Evolutionary conservation across 2,797 vertebrate species (phyloP).

Genomic region (Netta rufina): DNA sequence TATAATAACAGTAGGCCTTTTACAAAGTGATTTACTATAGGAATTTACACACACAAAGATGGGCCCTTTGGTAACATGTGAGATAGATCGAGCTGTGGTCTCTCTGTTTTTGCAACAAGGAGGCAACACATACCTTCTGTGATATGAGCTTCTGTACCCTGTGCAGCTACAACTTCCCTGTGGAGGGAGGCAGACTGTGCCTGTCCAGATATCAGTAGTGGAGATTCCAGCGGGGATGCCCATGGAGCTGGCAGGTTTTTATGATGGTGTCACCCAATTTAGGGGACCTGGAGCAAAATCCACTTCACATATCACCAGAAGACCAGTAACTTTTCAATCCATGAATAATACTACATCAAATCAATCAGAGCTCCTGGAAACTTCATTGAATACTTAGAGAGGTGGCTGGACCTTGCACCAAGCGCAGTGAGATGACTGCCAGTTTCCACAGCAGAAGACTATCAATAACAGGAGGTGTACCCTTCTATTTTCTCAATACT

Average conservation of each 20-base stretch:
- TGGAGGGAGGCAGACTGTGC: neutral
- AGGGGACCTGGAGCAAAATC: neutral
- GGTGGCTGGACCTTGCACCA: neutral
- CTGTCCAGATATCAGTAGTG: neutral
- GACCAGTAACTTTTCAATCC: neutral
- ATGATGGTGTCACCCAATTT: no score
- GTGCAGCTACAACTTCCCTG: neutral
- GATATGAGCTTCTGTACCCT: neutral
- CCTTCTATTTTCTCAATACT: neutral
- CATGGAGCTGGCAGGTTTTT: neutral
- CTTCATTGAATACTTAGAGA: neutral
- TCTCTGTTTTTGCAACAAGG: neutral
- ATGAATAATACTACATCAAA: neutral
- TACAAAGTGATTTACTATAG: neutral
- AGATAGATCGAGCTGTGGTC: neutral
- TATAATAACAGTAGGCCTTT: neutral
- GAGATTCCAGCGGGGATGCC: neutral
- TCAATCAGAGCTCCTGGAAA: neutral
- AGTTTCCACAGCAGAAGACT: neutral
- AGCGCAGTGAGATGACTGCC: neutral
- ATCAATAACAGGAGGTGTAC: neutral
- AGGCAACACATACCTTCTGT: fast-evolving
- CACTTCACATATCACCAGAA: neutral
- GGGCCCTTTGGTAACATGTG: fast-evolving
- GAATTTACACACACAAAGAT: neutral